Conservation (phyloP, 2,797 vertebrate species). For the Hemibagrus guttatus region DNA sequence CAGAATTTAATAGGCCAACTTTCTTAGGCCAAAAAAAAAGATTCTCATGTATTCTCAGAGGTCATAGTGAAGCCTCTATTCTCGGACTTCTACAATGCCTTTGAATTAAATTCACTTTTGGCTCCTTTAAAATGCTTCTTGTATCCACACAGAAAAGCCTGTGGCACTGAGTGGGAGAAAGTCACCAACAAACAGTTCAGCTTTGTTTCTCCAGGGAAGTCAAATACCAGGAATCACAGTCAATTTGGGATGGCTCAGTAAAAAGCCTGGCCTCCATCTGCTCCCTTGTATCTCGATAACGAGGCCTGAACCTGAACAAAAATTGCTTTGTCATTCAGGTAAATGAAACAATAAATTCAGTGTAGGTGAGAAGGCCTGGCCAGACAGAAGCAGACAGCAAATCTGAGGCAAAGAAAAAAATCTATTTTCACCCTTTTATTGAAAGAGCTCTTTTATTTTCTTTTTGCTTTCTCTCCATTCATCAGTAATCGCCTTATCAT, state of each 20-base stretch:
- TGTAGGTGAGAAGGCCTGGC: slow-evolving; percentile 38
- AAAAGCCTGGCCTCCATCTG: slow-evolving; percentile 58
- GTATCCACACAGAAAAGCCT: slow-evolving; percentile 20
- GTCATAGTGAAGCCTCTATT: slow-evolving; percentile 3
- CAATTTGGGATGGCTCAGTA: slow-evolving; percentile 54
- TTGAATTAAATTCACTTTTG: slow-evolving; percentile 44
- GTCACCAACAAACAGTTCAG: slow-evolving; percentile 50
- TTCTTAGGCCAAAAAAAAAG: background rate
- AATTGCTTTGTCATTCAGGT: slow-evolving; percentile 58
- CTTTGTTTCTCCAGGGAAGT: slow-evolving; percentile 48
- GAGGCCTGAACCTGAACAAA: slow-evolving; percentile 47
- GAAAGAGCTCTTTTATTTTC: slow-evolving; percentile 4
- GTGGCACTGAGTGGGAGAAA: slow-evolving; percentile 28
- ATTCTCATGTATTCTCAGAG: background rate
- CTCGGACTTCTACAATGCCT: slow-evolving; percentile 31
- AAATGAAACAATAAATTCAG: slow-evolving; percentile 57
- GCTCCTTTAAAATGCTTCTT: slow-evolving; percentile 12
- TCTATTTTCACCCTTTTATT: slow-evolving; percentile 27
- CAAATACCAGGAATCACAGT: slow-evolving; percentile 56
- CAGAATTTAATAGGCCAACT: background rate
- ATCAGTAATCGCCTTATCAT: slow-evolving; percentile 45
- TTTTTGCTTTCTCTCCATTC: background rate
- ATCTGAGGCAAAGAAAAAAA: slow-evolving; percentile 11
- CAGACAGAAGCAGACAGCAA: slow-evolving; percentile 39
- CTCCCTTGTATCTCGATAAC: slow-evolving; percentile 54